Percentiles rank a stretch among this genome's conserved stretches.
These are phyloP conservation scores for Gallinago solitaria DNA, from an alignment of 2,797 vertebrate genomes.

Conservation along the genomic window DNA sequence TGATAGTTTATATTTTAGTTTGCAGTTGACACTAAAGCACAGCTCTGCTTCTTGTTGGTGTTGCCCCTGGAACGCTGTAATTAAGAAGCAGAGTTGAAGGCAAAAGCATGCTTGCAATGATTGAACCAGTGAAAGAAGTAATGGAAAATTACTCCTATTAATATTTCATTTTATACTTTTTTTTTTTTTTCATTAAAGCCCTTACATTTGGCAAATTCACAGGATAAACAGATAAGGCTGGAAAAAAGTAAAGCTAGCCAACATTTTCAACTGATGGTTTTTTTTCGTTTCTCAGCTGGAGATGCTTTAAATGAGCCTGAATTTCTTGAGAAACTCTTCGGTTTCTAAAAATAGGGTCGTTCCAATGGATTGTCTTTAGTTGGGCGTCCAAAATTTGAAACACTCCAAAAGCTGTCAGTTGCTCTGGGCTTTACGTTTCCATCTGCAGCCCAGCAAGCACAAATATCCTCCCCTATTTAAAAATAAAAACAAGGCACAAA, in stretches of 20 bases:
- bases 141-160: background rate
- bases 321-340: background rate
- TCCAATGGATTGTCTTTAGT: background rate
- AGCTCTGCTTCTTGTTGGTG: background rate
- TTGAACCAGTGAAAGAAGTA: background rate
- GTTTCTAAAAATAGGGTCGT: background rate
- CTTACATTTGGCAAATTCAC: background rate
- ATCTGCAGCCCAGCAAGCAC: background rate
- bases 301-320: background rate
- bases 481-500: background rate
- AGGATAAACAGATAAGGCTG: constrained; percentile 1
- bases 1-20: background rate
- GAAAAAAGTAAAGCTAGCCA: background rate
- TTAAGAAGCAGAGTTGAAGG: background rate
- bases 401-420: background rate
- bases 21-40: background rate
- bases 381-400: background rate
- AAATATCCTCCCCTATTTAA: background rate
- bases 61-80: background rate
- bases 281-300: constrained; percentile 40
- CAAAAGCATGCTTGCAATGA: background rate
- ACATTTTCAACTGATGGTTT: background rate
- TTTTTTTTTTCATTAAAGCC: background rate
- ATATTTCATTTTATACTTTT: background rate
- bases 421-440: background rate